Conservation (phyloP, 2,888 invertebrate genomes). For the Oligia latruncula region DNA sequence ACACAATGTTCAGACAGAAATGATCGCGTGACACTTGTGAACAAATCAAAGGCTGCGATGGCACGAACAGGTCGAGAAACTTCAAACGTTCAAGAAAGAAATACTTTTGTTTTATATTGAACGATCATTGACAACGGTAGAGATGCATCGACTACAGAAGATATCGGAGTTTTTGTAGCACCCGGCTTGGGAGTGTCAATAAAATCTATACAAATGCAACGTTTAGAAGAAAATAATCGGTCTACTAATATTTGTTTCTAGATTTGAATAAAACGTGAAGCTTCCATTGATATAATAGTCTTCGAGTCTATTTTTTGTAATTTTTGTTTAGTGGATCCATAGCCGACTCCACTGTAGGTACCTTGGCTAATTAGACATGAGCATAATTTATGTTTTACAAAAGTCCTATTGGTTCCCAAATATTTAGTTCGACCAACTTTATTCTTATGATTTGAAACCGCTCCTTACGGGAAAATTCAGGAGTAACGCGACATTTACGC, state of each 20-base stretch:
- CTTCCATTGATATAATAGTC: conserved; percentile 9
- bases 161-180: conserved; percentile 15
- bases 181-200: conserved; percentile 14
- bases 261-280: not conserved
- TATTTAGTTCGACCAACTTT: not conserved
- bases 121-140: conserved; percentile 61
- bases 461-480: conserved; percentile 19
- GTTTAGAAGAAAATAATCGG: not conserved
- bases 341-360: not conserved
- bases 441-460: not conserved
- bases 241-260: conserved; percentile 20
- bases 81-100: conserved; percentile 74
- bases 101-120: conserved; percentile 76
- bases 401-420: not conserved
- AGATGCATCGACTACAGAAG: conserved; percentile 62
- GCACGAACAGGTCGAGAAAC: conserved; percentile 77
- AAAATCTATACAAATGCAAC: conserved; percentile 17
- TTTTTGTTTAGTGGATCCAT: not conserved
- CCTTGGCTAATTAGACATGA: not conserved
- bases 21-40: conserved; percentile 76
- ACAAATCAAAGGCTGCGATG: conserved; percentile 79
- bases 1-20: conserved; percentile 66
- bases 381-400: not conserved
- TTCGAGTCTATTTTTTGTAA: not conserved
- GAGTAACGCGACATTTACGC: conserved; percentile 21